Evolutionary conservation across 2,113 vertebrate genomes (phyloP).

Genomic region (Orycteropus afer): DNA sequence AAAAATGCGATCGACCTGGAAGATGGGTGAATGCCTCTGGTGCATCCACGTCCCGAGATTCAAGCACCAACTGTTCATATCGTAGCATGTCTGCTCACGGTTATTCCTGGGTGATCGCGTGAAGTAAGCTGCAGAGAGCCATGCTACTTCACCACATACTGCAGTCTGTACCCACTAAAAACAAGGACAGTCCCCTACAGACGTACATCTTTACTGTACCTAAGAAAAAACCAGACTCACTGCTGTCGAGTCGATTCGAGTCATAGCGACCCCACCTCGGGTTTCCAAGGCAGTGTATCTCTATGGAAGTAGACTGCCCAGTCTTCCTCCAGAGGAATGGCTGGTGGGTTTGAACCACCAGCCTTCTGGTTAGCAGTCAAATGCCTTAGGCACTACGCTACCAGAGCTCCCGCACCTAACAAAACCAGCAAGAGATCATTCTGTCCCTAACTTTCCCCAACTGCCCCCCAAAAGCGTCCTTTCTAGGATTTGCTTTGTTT

Average conservation of each 20-base stretch:
- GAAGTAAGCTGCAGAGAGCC: background rate
- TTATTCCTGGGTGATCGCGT: background rate
- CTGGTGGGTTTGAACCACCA: too few relatives aligned
- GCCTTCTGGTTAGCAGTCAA: too few relatives aligned
- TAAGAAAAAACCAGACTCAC: too few relatives aligned
- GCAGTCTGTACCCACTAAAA: background rate
- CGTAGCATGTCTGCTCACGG: background rate
- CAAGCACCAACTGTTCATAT: rapidly evolving
- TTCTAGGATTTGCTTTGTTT: background rate
- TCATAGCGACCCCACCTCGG: too few relatives aligned
- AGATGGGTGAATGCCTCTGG: background rate
- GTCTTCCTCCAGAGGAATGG: too few relatives aligned
- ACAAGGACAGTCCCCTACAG: background rate
- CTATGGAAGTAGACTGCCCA: too few relatives aligned
- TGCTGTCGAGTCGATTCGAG: too few relatives aligned
- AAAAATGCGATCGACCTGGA: background rate
- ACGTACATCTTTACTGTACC: background rate
- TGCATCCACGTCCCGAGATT: rapidly evolving
- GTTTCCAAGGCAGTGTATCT: too few relatives aligned
- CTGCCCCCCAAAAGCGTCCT: background rate
- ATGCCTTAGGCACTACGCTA: too few relatives aligned
- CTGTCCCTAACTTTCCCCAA: background rate
- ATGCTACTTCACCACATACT: rapidly evolving
- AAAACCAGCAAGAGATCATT: too few relatives aligned
- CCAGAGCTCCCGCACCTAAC: background rate